These are phyloP conservation scores for Bothrops jararaca DNA, from an alignment of 2,113 vertebrate genomes.

Conservation along the genomic window DNA sequence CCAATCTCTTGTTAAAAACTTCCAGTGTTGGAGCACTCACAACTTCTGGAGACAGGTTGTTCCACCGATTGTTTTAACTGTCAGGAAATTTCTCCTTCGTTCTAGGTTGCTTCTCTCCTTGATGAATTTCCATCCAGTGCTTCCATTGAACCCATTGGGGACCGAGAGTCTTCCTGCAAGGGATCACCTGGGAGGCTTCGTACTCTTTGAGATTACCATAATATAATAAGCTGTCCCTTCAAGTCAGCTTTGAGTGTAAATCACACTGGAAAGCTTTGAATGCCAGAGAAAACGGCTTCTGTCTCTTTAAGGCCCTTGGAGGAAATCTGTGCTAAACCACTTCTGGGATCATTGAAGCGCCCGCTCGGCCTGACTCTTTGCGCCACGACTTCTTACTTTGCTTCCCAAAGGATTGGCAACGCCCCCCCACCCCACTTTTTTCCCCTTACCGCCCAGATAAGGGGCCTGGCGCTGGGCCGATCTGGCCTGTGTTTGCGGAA, in stretches of 20 bases:
- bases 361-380: background rate
- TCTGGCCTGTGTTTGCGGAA: background rate
- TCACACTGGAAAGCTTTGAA: background rate
- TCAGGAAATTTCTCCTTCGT: too few relatives aligned
- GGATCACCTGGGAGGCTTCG: background rate
- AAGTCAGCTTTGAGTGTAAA: background rate
- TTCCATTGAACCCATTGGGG: background rate
- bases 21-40: background rate
- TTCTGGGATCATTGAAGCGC: fast-evolving
- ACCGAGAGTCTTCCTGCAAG: background rate
- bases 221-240: background rate
- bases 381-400: background rate
- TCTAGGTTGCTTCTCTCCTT: too few relatives aligned
- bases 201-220: background rate
- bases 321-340: background rate
- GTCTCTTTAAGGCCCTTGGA: background rate
- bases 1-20: background rate
- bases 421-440: background rate
- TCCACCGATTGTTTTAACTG: background rate
- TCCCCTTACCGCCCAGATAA: background rate
- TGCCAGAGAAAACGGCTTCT: background rate
- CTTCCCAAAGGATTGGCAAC: background rate
- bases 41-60: background rate
- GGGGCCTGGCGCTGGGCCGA: background rate
- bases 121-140: too few relatives aligned